A percentile compares a stretch with the other conserved stretches of the same genome.
Evolutionary conservation across 2,113 vertebrate genomes (phyloP).

Genomic region (Halichoerus grypus): DNA sequence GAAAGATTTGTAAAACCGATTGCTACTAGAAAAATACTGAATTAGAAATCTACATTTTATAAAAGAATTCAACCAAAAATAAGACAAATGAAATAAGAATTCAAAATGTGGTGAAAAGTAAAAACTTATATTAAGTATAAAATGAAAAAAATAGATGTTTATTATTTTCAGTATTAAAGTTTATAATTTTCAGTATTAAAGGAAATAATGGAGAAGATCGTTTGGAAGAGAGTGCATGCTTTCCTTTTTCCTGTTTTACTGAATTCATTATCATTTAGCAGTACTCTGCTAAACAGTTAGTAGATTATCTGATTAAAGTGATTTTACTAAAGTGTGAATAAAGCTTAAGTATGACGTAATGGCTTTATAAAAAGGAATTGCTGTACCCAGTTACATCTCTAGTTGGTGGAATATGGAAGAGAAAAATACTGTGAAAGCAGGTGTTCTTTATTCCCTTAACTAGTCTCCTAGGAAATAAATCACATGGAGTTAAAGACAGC

Average conservation of each 20-base stretch:
- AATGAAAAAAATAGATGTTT: background rate
- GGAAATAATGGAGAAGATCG: background rate
- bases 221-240: background rate
- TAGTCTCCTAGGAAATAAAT: background rate
- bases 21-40: background rate
- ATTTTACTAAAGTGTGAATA: slow-evolving; percentile 38
- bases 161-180: slow-evolving; percentile 4
- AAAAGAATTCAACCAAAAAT: background rate
- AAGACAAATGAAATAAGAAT: background rate
- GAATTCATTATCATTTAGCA: slow-evolving; percentile 44
- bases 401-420: background rate
- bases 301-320: background rate
- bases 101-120: background rate
- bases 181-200: background rate
- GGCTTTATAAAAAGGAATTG: slow-evolving; percentile 38
- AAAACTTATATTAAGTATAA: background rate
- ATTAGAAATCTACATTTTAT: background rate
- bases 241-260: slow-evolving; percentile 8
- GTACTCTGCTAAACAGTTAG: background rate
- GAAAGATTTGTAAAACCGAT: background rate
- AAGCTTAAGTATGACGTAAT: slow-evolving; percentile 33
- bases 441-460: slow-evolving; percentile 3
- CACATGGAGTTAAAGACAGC: background rate
- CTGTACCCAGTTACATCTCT: background rate
- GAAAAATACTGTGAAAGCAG: slow-evolving; percentile 2